Conservation (phyloP, 2,888 invertebrate species). For the Argyra leucocephala region DNA sequence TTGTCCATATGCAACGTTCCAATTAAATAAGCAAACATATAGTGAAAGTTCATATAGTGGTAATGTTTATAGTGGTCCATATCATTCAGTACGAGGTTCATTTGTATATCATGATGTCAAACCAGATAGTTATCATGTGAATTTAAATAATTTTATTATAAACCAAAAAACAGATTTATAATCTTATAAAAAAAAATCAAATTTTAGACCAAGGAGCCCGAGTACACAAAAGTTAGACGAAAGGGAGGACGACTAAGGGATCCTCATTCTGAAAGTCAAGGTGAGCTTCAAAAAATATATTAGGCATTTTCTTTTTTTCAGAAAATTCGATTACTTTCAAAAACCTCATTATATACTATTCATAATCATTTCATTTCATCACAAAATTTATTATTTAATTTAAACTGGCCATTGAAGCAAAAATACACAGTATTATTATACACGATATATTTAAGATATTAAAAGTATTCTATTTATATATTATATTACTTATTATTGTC, state of each 20-base stretch:
- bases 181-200: neutral
- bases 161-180: too few species aligned
- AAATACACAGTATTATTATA: too few species aligned
- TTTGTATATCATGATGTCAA: conserved; percentile 86
- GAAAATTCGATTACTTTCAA: too few species aligned
- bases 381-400: too few species aligned
- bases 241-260: conserved; percentile 69
- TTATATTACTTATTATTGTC: too few species aligned
- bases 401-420: too few species aligned
- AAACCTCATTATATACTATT: too few species aligned
- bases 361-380: too few species aligned
- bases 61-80: conserved; percentile 77
- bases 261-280: conserved; percentile 77
- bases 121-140: conserved; percentile 46
- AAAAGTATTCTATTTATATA: too few species aligned
- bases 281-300: conserved; percentile 42
- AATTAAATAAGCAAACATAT: conserved; percentile 74
- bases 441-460: too few species aligned
- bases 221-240: conserved; percentile 74
- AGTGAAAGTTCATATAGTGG: conserved; percentile 86
- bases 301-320: conserved; percentile 22
- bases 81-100: conserved; percentile 74
- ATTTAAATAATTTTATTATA: conserved; percentile 18
- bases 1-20: conserved; percentile 87
- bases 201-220: conserved; percentile 56